Conservation (phyloP, 2,888 invertebrate genomes). For the Epirrhoe tristata region DNA sequence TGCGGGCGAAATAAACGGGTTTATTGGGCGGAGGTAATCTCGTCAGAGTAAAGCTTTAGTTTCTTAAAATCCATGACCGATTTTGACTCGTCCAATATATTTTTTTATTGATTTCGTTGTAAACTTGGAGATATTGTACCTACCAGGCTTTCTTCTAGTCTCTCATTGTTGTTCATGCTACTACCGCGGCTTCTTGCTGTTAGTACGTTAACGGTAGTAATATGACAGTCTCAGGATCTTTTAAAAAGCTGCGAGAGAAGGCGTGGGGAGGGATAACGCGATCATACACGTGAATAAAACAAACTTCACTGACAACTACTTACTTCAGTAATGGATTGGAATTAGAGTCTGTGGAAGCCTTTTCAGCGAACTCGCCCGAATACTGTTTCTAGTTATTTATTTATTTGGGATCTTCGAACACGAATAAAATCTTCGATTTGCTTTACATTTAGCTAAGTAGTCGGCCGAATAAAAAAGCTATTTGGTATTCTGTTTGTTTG, state of each 20-base stretch:
- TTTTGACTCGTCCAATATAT: background rate
- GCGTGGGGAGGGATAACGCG: background rate
- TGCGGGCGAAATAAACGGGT: slow-evolving; percentile 9
- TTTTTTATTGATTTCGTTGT: background rate
- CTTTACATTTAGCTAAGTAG: slow-evolving; percentile 7
- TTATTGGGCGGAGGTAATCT: slow-evolving; percentile 9
- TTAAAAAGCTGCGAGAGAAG: background rate
- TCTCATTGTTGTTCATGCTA: too few relatives aligned
- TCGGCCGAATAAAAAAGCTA: slow-evolving; percentile 1
- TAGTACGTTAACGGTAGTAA: background rate
- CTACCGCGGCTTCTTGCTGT: too few relatives aligned
- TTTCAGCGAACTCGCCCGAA: slow-evolving; percentile 20
- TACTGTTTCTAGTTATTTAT: slow-evolving; percentile 15
- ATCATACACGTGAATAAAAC: slow-evolving; percentile 23
- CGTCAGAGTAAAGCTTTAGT: background rate
- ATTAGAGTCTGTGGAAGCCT: slow-evolving; percentile 33
- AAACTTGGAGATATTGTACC: too few relatives aligned
- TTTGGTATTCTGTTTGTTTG: slow-evolving; percentile 1
- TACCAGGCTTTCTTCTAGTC: too few relatives aligned
- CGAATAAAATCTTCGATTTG: slow-evolving; percentile 5
- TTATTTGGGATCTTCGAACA: slow-evolving; percentile 6
- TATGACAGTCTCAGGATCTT: background rate
- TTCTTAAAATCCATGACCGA: background rate
- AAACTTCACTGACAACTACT: slow-evolving; percentile 25
- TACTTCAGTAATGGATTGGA: slow-evolving; percentile 37